Percentiles rank a stretch among this genome's conserved stretches.
phyloP scores from a whole-genome alignment of 2,113 vertebrate genomes.

The Sardina pilchardus region DNA sequence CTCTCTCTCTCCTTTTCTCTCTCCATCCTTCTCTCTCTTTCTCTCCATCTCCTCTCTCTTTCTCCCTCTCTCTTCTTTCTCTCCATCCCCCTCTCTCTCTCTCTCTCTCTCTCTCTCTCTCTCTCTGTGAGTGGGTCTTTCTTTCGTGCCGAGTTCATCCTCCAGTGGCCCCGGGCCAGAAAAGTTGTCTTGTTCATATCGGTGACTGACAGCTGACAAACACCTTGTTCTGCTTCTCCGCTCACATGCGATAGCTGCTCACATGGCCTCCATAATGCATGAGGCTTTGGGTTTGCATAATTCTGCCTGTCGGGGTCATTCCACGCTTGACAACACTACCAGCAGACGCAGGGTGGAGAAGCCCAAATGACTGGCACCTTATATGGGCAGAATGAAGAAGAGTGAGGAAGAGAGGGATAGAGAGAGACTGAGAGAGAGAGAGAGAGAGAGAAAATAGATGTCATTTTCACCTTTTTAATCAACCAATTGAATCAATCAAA shows the following conservation, averaged over 20 bases:
- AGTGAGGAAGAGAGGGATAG: slow-evolving; percentile 25
- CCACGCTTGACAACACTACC: not conserved
- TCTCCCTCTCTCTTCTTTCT: not conserved
- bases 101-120: too few species aligned
- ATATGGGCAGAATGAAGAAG: not conserved
- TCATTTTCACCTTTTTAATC: not conserved
- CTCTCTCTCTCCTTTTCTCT: not conserved
- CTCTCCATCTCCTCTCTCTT: not conserved
- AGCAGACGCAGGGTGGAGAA: not conserved
- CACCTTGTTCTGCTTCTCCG: not conserved
- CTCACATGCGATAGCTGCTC: not conserved
- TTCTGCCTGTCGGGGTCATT: not conserved
- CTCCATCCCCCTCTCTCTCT: not conserved
- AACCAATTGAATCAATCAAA: not conserved
- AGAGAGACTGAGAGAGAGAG: slow-evolving; percentile 18
- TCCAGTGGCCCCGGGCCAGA: not conserved
- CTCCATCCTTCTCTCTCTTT: not conserved
- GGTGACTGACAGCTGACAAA: not conserved
- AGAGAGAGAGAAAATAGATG: slow-evolving; percentile 3
- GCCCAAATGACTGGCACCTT: not conserved
- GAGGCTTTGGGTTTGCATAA: not conserved
- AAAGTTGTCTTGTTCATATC: not conserved
- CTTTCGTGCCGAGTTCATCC: not conserved
- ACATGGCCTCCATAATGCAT: not conserved
- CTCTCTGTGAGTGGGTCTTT: not conserved